Conservation (phyloP, 2,888 invertebrate genomes). For the Cephalotes varians region DNA sequence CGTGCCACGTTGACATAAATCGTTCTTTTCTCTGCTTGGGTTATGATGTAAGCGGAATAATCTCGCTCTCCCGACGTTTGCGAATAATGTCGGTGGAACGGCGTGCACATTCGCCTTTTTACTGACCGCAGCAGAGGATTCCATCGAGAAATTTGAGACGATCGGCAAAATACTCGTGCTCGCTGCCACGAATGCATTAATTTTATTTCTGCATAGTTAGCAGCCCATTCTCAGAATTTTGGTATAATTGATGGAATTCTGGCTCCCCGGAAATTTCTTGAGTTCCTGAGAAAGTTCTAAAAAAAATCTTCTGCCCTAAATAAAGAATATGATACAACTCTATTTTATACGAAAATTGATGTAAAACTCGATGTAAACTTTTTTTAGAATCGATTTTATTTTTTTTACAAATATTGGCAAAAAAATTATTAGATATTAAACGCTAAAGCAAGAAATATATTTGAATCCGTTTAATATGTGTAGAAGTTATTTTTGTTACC, state of each 20-base stretch:
- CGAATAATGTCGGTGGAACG: constrained; percentile 40
- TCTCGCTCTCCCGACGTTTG: not conserved
- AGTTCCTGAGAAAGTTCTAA: not conserved
- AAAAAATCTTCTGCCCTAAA: not conserved
- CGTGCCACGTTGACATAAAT: constrained; percentile 49
- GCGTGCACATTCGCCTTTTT: not conserved
- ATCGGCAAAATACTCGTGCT: not conserved
- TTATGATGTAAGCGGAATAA: constrained; percentile 46
- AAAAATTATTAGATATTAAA: not conserved
- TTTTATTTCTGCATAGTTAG: not conserved
- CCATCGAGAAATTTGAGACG: not conserved
- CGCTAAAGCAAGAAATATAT: not conserved
- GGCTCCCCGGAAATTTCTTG: not conserved
- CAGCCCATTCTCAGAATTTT: not conserved
- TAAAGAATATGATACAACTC: not conserved
- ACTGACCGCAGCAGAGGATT: constrained; percentile 5
- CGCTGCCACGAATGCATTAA: not conserved
- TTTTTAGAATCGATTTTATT: not conserved
- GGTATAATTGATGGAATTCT: not conserved
- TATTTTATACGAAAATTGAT: not conserved
- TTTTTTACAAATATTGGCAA: not conserved
- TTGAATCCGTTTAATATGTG: not conserved
- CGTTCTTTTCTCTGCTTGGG: constrained; percentile 33
- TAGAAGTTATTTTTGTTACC: not conserved
- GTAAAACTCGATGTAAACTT: no score